Conservation (phyloP, 2,888 invertebrate species). For the Leuctra nigra region DNA sequence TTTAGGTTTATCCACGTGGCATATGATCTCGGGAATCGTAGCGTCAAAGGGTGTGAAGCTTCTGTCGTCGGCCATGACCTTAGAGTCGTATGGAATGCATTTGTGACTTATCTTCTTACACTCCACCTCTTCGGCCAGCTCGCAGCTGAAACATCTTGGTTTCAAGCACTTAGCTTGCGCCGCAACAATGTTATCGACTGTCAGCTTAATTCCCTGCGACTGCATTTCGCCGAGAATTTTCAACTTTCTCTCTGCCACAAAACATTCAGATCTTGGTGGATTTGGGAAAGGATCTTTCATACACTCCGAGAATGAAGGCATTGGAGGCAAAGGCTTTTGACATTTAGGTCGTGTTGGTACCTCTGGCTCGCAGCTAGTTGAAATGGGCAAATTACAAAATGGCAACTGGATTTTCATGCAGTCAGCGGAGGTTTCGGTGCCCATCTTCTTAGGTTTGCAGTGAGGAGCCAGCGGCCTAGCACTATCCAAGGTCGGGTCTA, state of each 20-base stretch:
- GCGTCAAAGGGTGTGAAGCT: no score
- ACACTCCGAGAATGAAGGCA: constrained; percentile 21
- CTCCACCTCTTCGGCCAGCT: no score
- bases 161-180: not conserved
- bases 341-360: not conserved
- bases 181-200: not conserved
- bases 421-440: not conserved
- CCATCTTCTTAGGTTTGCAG: not conserved
- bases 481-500: no score
- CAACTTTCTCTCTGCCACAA: not conserved
- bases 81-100: no score
- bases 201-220: not conserved
- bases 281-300: not conserved
- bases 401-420: no score
- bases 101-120: no score
- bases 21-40: no score
- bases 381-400: no score
- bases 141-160: not conserved
- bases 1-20: no score
- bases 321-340: constrained; percentile 4
- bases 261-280: not conserved
- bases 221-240: not conserved
- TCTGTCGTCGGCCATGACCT: no score
- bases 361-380: not conserved
- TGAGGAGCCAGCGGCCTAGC: not conserved